Evolutionary conservation across 2,888 invertebrate genomes (phyloP).

Genomic region (Girardia tigrina): DNA sequence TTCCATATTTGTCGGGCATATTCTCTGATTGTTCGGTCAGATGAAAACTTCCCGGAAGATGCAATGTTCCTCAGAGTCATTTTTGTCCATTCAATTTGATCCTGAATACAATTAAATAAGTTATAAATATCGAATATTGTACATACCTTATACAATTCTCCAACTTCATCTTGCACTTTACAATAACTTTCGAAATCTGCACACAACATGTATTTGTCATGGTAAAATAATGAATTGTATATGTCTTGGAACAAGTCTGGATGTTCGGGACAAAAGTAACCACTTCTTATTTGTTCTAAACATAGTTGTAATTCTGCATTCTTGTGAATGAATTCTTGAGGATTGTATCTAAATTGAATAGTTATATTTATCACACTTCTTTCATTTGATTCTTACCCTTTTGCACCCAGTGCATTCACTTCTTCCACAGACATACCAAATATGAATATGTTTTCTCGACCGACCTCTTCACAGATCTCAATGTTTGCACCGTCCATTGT

Average conservation of each 20-base stretch:
- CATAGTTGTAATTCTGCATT: conserved; percentile 78
- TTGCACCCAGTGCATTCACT: conserved; percentile 55
- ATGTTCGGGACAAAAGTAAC: conserved; percentile 77
- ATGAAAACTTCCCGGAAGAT: conserved; percentile 83
- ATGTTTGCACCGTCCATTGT: conserved; percentile 98
- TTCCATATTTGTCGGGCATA: conserved; percentile 95
- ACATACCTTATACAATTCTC: conserved; percentile 72
- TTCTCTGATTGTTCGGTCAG: conserved; percentile 80
- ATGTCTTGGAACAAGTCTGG: conserved; percentile 77
- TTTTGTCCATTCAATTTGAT: conserved; percentile 77
- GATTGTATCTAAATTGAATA: conserved; percentile 66
- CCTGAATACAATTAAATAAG: too few relatives aligned
- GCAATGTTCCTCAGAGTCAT: conserved; percentile 94
- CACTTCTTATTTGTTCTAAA: conserved; percentile 84
- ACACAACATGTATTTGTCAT: conserved; percentile 76
- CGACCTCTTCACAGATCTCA: conserved; percentile 90
- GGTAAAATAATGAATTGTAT: conserved; percentile 69
- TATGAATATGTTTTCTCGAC: conserved; percentile 85
- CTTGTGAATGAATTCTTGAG: conserved; percentile 75
- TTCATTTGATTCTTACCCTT: neutral
- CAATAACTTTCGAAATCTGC: conserved; percentile 92
- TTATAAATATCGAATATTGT: too few relatives aligned
- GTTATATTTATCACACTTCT: too few relatives aligned
- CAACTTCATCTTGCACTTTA: conserved; percentile 74
- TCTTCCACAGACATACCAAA: conserved; percentile 59